Conservation (phyloP, 2,113 vertebrate species). For the Apeltes quadracus region DNA sequence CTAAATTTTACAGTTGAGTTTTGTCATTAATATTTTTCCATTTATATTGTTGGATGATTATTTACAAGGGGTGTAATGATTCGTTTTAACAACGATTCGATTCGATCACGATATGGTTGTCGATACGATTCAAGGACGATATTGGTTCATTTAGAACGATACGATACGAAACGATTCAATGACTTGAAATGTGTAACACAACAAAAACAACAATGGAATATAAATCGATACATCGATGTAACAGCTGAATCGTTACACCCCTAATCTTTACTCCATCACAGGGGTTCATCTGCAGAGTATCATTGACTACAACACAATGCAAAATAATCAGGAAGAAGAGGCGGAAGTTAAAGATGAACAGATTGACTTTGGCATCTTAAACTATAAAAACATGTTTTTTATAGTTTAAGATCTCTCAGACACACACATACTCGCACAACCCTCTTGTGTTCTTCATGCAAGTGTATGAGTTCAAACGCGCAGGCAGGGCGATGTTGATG, state of each 20-base stretch:
- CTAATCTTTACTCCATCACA: neutral
- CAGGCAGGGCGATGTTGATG: conserved; percentile 12
- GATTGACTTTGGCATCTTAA: conserved; percentile 3
- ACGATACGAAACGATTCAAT: no score
- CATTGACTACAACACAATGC: neutral
- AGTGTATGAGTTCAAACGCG: conserved; percentile 2
- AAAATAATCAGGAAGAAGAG: neutral
- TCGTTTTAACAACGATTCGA: no score
- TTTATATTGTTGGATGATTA: neutral
- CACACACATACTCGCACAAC: neutral
- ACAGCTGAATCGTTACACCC: no score
- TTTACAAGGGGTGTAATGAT: no score
- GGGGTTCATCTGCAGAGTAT: neutral
- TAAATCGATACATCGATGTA: no score
- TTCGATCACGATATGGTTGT: no score
- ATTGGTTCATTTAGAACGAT: no score
- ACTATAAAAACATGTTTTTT: neutral
- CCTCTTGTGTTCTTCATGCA: conserved; percentile 17
- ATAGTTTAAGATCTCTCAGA: no score
- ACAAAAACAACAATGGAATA: no score
- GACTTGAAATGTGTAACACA: no score
- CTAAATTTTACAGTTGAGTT: neutral
- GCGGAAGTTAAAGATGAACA: conserved; percentile 26
- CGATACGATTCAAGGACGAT: no score
- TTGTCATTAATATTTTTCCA: neutral